Percentiles rank a stretch among this genome's conserved stretches.
Evolutionary conservation across 1,140 invertebrate species (phyloP).

Genomic region (Drosophila melanica): DNA sequence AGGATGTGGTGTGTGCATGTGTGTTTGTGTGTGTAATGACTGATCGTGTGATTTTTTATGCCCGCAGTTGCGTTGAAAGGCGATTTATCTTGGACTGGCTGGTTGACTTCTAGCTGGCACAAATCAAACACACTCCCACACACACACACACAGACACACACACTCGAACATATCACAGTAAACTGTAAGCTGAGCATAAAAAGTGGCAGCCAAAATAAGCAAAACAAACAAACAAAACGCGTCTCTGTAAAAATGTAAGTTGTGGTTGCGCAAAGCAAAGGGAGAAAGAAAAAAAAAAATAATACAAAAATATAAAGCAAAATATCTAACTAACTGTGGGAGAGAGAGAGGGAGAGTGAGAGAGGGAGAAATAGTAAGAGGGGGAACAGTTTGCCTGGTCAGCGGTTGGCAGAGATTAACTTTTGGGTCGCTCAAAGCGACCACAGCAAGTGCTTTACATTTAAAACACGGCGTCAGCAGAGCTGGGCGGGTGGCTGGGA

Average conservation of each 20-base stretch:
- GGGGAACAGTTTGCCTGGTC: slow-evolving; percentile 37
- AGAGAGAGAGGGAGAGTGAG: slow-evolving; percentile 9
- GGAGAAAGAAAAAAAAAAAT: background rate
- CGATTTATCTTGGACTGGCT: slow-evolving; percentile 79
- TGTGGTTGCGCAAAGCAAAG: slow-evolving; percentile 57
- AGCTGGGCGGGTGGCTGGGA: too few species aligned
- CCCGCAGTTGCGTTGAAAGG: slow-evolving; percentile 74
- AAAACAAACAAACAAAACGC: slow-evolving; percentile 52
- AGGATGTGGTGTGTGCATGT: slow-evolving; percentile 30
- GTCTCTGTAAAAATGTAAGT: slow-evolving; percentile 73
- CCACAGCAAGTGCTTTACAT: slow-evolving; percentile 81
- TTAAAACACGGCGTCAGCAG: slow-evolving; percentile 56
- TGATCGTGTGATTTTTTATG: slow-evolving; percentile 83
- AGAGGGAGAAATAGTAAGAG: background rate
- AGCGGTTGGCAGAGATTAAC: slow-evolving; percentile 81
- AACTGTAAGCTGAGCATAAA: slow-evolving; percentile 55
- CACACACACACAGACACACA: slow-evolving; percentile 43
- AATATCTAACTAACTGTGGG: slow-evolving; percentile 69
- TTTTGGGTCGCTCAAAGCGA: slow-evolving; percentile 81
- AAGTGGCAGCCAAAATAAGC: slow-evolving; percentile 69
- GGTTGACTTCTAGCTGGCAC: slow-evolving; percentile 60
- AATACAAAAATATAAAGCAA: slow-evolving; percentile 42
- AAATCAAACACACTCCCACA: slow-evolving; percentile 24
- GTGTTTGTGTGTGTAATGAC: slow-evolving; percentile 72
- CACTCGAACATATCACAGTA: background rate